Conservation (phyloP, 2,797 vertebrate genomes). For the Sebastes vulpes region DNA sequence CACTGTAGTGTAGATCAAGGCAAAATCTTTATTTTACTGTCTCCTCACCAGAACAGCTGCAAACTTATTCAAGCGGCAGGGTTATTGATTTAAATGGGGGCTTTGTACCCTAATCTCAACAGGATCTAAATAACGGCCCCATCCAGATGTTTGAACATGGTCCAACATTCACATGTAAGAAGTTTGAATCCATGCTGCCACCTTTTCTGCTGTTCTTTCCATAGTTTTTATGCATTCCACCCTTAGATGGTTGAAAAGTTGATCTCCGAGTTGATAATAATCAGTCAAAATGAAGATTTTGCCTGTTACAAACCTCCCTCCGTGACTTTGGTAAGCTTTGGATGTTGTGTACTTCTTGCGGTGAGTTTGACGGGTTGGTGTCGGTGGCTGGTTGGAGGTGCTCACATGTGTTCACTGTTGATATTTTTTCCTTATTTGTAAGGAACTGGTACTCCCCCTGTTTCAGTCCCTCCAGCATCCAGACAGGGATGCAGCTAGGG, state of each 20-base stretch:
- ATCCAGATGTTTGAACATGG: conserved; percentile 16
- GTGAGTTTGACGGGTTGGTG: conserved; percentile 86
- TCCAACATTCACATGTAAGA: conserved; percentile 16
- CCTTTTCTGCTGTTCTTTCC: not conserved
- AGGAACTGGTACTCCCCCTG: conserved; percentile 79
- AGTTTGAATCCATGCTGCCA: conserved; percentile 12
- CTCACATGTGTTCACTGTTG: conserved; percentile 83
- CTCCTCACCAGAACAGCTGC: conserved; percentile 27
- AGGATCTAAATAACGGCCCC: conserved; percentile 19
- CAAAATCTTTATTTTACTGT: conserved; percentile 88
- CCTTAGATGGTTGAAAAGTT: conserved; percentile 10
- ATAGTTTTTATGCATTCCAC: not conserved
- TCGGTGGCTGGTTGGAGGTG: conserved; percentile 85
- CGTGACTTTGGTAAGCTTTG: conserved; percentile 88
- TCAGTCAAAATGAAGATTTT: conserved; percentile 87
- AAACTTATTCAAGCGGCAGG: not conserved
- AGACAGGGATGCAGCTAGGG: not conserved
- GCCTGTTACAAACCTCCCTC: conserved; percentile 82
- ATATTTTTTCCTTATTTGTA: conserved; percentile 77
- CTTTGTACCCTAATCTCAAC: conserved; percentile 5
- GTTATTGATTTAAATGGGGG: conserved; percentile 12
- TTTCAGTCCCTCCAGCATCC: conserved; percentile 49
- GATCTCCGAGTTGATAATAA: conserved; percentile 12
- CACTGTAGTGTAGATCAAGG: conserved; percentile 85
- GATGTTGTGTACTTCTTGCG: conserved; percentile 86